Percentiles rank a stretch among this genome's conserved stretches.
Evolutionary conservation across 53 echinoderm and acorn worm genomes (phyloP).

Genomic region (Holothuria scabra): DNA sequence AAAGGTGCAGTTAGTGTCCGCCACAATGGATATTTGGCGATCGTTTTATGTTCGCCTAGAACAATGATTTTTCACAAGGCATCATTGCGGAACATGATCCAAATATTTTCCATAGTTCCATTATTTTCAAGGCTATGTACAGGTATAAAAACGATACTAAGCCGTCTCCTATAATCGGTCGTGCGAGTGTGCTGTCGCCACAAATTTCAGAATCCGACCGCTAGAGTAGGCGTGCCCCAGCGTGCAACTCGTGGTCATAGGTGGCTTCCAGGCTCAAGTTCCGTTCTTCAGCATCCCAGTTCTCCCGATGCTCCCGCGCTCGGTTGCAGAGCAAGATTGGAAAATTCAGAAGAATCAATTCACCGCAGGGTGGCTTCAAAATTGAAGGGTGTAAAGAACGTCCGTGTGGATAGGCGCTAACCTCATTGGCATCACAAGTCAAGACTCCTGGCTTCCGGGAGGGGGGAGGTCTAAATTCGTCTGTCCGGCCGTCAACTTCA

Average conservation of each 20-base stretch:
- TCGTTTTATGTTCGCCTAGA: too few species aligned
- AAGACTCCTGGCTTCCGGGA: slow-evolving; percentile 82
- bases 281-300: slow-evolving; percentile 65
- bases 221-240: slow-evolving; percentile 75
- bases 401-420: slow-evolving; percentile 55
- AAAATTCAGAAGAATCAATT: slow-evolving; percentile 24
- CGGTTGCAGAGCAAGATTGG: slow-evolving; percentile 84
- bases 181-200: slow-evolving; percentile 95
- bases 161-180: slow-evolving; percentile 41
- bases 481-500: slow-evolving; percentile 66
- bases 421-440: slow-evolving; percentile 56
- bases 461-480: slow-evolving; percentile 80
- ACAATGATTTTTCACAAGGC: too few species aligned
- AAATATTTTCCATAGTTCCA: background rate
- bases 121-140: background rate
- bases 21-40: too few species aligned
- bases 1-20: too few species aligned
- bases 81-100: background rate
- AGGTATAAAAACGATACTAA: background rate
- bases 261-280: slow-evolving; percentile 81
- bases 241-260: slow-evolving; percentile 92
- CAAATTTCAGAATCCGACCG: slow-evolving; percentile 92
- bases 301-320: slow-evolving; percentile 98
- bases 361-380: slow-evolving; percentile 22
- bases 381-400: slow-evolving; percentile 74